Conservation (phyloP, 2,113 vertebrate genomes). For the Muscicapa adusta region DNA sequence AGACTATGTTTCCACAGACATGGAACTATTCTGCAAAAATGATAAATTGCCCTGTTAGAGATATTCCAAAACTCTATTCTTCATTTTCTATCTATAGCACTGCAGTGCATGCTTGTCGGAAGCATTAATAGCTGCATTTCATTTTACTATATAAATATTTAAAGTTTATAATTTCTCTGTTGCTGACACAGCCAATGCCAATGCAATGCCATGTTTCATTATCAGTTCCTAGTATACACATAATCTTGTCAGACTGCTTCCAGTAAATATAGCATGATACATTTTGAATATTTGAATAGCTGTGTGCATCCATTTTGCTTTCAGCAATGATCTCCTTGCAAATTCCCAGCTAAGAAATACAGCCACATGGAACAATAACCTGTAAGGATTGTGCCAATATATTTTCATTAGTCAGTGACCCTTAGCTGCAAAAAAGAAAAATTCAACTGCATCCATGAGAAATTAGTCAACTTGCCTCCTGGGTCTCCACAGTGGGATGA, state of each 20-base stretch:
- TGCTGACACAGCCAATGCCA: conserved; percentile 65
- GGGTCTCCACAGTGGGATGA: neutral
- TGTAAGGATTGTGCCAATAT: conserved; percentile 48
- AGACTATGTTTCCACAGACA: conserved; percentile 15
- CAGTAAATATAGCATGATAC: conserved; percentile 69
- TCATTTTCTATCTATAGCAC: conserved; percentile 62
- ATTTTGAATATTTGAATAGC: conserved; percentile 76
- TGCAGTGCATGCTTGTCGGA: conserved; percentile 42
- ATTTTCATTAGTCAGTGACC: conserved; percentile 75
- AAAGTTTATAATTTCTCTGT: conserved; percentile 71
- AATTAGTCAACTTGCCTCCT: conserved; percentile 3
- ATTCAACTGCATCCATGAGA: conserved; percentile 46
- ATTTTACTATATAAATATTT: conserved; percentile 76
- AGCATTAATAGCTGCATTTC: conserved; percentile 71
- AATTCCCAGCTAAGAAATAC: conserved; percentile 58
- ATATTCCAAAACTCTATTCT: conserved; percentile 57
- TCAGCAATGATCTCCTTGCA: conserved; percentile 70
- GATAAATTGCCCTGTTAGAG: conserved; percentile 64
- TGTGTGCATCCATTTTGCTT: conserved; percentile 61
- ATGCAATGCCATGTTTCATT: conserved; percentile 63
- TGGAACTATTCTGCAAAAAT: conserved; percentile 62
- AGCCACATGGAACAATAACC: conserved; percentile 68
- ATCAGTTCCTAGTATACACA: conserved; percentile 64
- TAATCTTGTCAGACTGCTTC: conserved; percentile 74
- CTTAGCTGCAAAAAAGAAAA: conserved; percentile 47